Evolutionary conservation across 2,113 vertebrate species (phyloP).

Genomic region (Oostethus manadensis): DNA sequence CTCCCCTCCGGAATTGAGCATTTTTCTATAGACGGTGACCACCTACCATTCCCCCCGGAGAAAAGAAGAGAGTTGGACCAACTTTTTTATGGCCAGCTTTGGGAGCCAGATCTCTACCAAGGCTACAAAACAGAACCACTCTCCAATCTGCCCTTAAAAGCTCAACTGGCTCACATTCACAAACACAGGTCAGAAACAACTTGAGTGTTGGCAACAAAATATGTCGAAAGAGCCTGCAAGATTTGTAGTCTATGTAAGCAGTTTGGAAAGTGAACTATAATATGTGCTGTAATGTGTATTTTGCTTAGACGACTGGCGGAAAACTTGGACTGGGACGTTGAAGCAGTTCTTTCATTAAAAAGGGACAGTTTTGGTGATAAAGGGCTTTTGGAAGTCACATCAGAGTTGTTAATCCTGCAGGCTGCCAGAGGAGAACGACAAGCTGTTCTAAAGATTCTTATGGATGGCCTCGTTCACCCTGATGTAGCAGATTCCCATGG

Average conservation of each 20-base stretch:
- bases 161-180: conserved; percentile 65
- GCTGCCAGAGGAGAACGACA: conserved; percentile 65
- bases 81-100: conserved; percentile 55
- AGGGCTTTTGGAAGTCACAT: conserved; percentile 72
- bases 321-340: conserved; percentile 63
- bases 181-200: conserved; percentile 40
- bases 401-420: conserved; percentile 69
- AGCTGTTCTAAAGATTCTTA: conserved; percentile 62
- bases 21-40: conserved; percentile 72
- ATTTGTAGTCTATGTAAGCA: too few relatives aligned
- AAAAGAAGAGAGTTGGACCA: conserved; percentile 70
- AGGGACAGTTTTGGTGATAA: conserved; percentile 61
- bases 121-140: conserved; percentile 38
- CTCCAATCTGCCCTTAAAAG: conserved; percentile 47
- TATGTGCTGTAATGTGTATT: background rate
- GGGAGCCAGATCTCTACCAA: conserved; percentile 39
- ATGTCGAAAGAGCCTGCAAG: too few relatives aligned
- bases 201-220: background rate
- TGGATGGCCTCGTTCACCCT: conserved; percentile 57
- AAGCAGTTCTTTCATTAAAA: conserved; percentile 62
- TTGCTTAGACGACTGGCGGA: conserved; percentile 42
- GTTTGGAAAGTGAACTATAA: background rate
- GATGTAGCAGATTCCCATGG: conserved; percentile 76
- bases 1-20: conserved; percentile 67
- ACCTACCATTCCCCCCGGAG: conserved; percentile 72